Conservation (phyloP, 2,797 vertebrate genomes). For the Falco berigora region DNA sequence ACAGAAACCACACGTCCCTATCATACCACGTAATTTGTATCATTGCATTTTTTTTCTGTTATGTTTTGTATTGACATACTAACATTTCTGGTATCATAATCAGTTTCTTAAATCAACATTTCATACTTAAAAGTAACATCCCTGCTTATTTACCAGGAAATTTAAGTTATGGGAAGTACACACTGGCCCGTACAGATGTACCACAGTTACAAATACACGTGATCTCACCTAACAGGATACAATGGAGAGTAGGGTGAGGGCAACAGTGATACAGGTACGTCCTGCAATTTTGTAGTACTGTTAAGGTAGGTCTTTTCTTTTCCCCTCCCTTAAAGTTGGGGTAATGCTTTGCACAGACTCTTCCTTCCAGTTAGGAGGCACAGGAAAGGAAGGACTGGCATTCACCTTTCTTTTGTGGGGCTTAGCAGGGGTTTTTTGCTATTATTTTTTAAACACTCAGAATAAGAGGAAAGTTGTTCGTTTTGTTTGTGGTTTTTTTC, state of each 20-base stretch:
- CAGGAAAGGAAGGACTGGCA: neutral
- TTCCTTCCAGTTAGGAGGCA: neutral
- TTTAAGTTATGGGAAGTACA: neutral
- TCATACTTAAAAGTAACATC: neutral
- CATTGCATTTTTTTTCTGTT: neutral
- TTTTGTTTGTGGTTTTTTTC: neutral
- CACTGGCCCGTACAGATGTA: neutral
- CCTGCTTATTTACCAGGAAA: neutral
- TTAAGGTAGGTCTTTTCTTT: neutral
- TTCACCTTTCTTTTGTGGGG: neutral
- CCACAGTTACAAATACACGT: fast-evolving
- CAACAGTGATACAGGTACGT: neutral
- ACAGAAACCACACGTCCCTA: slow-evolving; percentile 1
- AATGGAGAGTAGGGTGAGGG: neutral
- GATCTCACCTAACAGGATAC: neutral
- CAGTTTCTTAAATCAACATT: neutral
- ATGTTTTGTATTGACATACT: neutral
- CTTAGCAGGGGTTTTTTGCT: neutral
- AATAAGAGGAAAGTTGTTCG: neutral
- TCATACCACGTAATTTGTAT: neutral
- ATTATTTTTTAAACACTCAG: neutral
- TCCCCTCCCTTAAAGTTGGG: neutral
- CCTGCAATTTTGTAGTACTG: neutral
- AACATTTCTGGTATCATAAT: neutral
- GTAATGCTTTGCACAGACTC: neutral